Base-by-base conservation (phyloP, 2,797 vertebrate species). In the Clarias laeviceps region DNA sequence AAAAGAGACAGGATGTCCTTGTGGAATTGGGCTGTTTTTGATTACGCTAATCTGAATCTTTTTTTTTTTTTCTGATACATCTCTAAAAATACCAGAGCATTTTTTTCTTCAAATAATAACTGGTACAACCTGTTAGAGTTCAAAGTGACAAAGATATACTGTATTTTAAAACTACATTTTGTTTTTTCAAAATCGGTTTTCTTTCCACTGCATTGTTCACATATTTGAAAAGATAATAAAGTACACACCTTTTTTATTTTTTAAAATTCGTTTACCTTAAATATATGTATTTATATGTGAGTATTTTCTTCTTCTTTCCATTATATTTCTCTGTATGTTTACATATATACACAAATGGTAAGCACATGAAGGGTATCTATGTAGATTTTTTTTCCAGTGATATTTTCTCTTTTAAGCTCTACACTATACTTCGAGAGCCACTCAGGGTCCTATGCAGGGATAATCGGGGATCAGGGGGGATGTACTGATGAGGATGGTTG, bases 401-500 rank as follows among this genome's bases (percentile, higher is more conserved):
- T 68, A 54, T 85, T 40, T 40, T 29, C 24, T 73, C n/a, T 76
- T 34, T 34, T 37, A 79, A 32, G 27, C 54, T 79, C 40, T 89
- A 99, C 93, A 99, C 96, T 76, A 99, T 96, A 93, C 97, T 98
- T 90, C 95, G 95, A 45, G 97, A 97, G 90, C 97, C 97, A 29
- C 97, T 97, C 89, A 97, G 97, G 91, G 97, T 97, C 94, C 98
- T 96, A 89, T 97, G 96, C 87, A 96, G 95, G 92, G 95, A 94
- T 92, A 98, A 96, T 90, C 96, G 94, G 73, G 97, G 96, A 90
- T 96, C 96, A 0, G 97, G 97, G 0, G 97, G 97, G 66, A 97
- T 98, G 78, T 97, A 98, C 90, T 98, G 97, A 92, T 98, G 97
- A 0, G 97, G 97, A 90, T 97, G 98, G 94, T 98, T 97, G 93